A percentile compares a stretch with the other conserved stretches of the same genome.
Evolutionary conservation across 2,113 vertebrate species (phyloP).

Genomic region (Chaetorhynchus papuensis): DNA sequence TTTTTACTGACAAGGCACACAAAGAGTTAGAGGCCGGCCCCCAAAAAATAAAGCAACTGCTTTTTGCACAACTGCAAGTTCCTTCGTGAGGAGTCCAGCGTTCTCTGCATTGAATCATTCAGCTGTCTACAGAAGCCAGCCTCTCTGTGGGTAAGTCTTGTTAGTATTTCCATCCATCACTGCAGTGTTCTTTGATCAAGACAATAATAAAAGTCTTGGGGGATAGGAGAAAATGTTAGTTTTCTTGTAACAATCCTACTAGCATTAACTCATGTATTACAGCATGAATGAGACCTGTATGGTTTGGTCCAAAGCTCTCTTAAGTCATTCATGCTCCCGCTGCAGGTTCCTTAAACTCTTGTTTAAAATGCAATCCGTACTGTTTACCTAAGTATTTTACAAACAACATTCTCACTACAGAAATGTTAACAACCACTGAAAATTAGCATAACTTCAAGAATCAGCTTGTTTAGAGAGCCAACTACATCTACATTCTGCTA

Average conservation of each 20-base stretch:
- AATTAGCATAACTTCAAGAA: not conserved
- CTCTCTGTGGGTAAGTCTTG: not conserved
- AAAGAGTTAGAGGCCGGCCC: not conserved
- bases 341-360: not conserved
- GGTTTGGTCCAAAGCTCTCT: not conserved
- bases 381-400: not conserved
- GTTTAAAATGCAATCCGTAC: not conserved
- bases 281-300: not conserved
- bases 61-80: not conserved
- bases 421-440: not conserved
- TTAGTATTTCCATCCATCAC: not conserved
- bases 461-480: not conserved
- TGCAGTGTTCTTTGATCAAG: not conserved
- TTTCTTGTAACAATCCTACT: not conserved
- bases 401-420: not conserved
- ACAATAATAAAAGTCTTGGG: not conserved
- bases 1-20: not conserved
- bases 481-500: not conserved
- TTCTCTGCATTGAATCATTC: not conserved
- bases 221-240: not conserved
- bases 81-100: not conserved
- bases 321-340: not conserved
- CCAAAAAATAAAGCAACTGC: not conserved
- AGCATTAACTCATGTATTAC: not conserved
- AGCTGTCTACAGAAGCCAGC: not conserved